Conservation (phyloP, 2,113 vertebrate species). For the Ammodytes dubius region DNA sequence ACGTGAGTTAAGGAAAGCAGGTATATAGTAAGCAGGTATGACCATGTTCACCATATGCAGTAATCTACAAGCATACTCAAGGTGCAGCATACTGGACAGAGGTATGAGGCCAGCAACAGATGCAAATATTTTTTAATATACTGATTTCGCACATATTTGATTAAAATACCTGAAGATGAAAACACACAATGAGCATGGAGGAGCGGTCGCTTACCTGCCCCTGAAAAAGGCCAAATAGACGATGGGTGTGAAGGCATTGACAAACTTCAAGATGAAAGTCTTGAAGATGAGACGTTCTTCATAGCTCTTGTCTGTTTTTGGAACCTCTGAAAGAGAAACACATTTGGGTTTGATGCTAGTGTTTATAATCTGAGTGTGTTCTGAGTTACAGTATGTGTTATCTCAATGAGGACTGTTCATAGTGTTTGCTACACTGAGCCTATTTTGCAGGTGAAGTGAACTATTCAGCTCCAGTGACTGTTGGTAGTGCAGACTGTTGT, state of each 20-base stretch:
- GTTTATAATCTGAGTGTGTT: too few relatives aligned
- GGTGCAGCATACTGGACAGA: background rate
- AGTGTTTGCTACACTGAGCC: too few relatives aligned
- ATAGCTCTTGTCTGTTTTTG: conserved; percentile 97
- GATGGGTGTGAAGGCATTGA: conserved; percentile 97
- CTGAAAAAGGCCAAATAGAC: conserved; percentile 99
- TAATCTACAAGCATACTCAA: background rate
- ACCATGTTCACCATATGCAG: background rate
- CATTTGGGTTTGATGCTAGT: too few relatives aligned
- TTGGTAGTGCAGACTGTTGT: too few relatives aligned
- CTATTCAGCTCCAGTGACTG: too few relatives aligned
- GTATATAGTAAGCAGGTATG: background rate
- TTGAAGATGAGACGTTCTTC: conserved; percentile 97
- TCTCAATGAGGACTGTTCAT: too few relatives aligned
- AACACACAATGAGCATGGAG: background rate
- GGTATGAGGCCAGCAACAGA: background rate
- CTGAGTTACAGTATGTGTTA: too few relatives aligned
- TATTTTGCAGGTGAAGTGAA: too few relatives aligned
- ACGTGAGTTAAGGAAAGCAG: background rate
- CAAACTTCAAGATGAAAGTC: conserved; percentile 96
- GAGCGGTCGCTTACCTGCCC: conserved; percentile 86
- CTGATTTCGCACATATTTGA: background rate
- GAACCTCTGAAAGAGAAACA: conserved; percentile 89
- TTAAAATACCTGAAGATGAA: background rate
- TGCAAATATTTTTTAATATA: background rate